A percentile compares a stretch with the other conserved stretches of the same genome.
These are phyloP conservation scores for Rhinoraja longicauda DNA, from an alignment of 2,797 vertebrate genomes.

Conservation along the genomic window DNA sequence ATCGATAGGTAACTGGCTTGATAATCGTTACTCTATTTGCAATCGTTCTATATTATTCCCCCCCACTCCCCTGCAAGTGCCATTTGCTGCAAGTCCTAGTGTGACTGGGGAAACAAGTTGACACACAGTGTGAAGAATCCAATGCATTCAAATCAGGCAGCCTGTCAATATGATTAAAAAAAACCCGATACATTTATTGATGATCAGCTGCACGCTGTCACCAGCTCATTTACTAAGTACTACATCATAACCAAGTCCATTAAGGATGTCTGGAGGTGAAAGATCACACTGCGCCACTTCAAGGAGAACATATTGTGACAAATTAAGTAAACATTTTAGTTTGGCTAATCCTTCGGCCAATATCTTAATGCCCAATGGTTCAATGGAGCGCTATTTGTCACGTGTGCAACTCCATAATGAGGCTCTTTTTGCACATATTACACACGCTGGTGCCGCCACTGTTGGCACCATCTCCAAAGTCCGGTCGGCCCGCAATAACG, in stretches of 20 bases:
- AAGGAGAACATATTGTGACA: slow-evolving; percentile 14
- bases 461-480: too few species aligned
- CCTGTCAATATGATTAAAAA: slow-evolving; percentile 35
- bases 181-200: slow-evolving; percentile 25
- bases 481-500: too few species aligned
- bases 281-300: not conserved
- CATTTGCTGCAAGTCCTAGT: not conserved
- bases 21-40: not conserved
- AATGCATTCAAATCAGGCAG: slow-evolving; percentile 23
- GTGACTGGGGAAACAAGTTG: not conserved
- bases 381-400: too few species aligned
- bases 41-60: not conserved
- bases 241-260: slow-evolving; percentile 14
- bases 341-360: not conserved
- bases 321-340: slow-evolving; percentile 12
- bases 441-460: too few species aligned
- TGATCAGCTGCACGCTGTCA: slow-evolving; percentile 20
- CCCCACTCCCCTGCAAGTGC: not conserved
- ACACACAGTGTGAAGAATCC: slow-evolving; percentile 6
- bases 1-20: not conserved
- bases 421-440: too few species aligned
- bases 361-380: not conserved
- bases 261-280: slow-evolving; percentile 12
- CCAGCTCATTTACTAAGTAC: slow-evolving; percentile 28
- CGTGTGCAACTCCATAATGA: too few species aligned